Percentiles rank a stretch among this genome's conserved stretches.
These are phyloP conservation scores for Petrocephalus microphthalmus DNA, from an alignment of 2,113 vertebrate genomes.

Conservation along the genomic window DNA sequence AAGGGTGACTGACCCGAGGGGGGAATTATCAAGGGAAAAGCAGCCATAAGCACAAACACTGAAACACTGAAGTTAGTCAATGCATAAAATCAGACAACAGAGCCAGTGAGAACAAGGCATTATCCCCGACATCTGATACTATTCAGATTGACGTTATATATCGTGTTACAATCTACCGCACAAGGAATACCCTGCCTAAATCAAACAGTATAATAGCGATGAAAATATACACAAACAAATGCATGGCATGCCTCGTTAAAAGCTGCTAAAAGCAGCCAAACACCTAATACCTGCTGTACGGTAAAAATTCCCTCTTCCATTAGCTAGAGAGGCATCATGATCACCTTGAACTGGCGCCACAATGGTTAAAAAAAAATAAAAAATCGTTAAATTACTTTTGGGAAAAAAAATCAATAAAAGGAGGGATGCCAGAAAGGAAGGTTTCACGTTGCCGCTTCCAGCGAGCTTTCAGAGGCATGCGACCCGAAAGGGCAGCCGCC, in stretches of 20 bases:
- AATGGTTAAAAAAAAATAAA: background rate
- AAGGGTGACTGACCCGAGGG: background rate
- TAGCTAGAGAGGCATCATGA: background rate
- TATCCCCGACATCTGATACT: background rate
- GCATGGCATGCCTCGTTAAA: background rate
- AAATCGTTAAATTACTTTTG: background rate
- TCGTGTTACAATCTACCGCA: background rate
- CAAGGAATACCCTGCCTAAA: background rate
- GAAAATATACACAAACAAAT: background rate
- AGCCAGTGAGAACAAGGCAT: background rate
- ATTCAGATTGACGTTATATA: background rate
- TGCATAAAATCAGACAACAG: background rate
- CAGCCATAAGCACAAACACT: background rate
- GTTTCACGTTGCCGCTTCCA: background rate
- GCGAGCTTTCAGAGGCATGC: background rate
- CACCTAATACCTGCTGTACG: background rate
- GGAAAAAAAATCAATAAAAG: constrained; percentile 6
- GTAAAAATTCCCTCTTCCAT: background rate
- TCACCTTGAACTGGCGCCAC: background rate
- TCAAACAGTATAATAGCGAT: background rate
- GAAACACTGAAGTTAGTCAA: background rate
- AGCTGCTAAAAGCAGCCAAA: background rate
- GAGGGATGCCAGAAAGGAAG: background rate
- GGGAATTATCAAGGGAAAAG: background rate
- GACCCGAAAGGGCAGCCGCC: background rate